Percentiles rank a stretch among this genome's conserved stretches.
These are phyloP conservation scores for Pandemis corylana DNA, from an alignment of 2,888 invertebrate species.

Conservation along the genomic window DNA sequence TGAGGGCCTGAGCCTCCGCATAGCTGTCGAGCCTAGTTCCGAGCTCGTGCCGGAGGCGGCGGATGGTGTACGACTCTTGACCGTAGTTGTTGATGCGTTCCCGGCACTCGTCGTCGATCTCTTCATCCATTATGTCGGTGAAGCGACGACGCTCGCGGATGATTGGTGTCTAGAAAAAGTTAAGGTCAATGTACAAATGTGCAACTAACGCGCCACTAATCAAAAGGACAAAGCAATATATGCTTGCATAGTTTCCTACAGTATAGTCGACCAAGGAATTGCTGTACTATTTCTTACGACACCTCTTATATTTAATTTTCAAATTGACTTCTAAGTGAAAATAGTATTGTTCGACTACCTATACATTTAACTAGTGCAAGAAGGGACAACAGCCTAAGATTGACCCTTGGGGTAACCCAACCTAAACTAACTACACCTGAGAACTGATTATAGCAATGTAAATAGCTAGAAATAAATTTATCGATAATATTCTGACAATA, in stretches of 20 bases:
- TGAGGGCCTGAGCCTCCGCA: slow-evolving; percentile 93
- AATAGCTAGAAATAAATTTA: neutral
- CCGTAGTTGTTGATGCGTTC: slow-evolving; percentile 92
- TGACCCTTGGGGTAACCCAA: neutral
- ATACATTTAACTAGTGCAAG: neutral
- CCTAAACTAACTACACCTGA: neutral
- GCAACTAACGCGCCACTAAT: no score
- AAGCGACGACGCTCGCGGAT: slow-evolving; percentile 96
- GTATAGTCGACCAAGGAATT: no score
- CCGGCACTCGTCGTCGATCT: slow-evolving; percentile 95
- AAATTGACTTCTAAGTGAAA: no score
- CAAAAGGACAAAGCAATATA: no score
- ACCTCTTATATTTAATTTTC: no score
- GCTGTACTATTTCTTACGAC: no score
- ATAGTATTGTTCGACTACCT: no score
- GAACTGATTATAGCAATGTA: neutral
- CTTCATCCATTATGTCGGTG: slow-evolving; percentile 97
- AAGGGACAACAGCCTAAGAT: neutral
- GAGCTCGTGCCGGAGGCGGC: slow-evolving; percentile 93
- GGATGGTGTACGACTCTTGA: slow-evolving; percentile 88
- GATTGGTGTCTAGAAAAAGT: slow-evolving; percentile 88
- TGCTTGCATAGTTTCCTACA: no score
- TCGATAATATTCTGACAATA: neutral
- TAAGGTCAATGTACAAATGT: neutral
- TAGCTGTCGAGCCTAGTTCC: slow-evolving; percentile 93